A percentile compares a stretch with the other conserved stretches of the same genome.
Conservation (phyloP, 2,113 vertebrate genomes). For the Phalacrocorax brasilianus region DNA sequence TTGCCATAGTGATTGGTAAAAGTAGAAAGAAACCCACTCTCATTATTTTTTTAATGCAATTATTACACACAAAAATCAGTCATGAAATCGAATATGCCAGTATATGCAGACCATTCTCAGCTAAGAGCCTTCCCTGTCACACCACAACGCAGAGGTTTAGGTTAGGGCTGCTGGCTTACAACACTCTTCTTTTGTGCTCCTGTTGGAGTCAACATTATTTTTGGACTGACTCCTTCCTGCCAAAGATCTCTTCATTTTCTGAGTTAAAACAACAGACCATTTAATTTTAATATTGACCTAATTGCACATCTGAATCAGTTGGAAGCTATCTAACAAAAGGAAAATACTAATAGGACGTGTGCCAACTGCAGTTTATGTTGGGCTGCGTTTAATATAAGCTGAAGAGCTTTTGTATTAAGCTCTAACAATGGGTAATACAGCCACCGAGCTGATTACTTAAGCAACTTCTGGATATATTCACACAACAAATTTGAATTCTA, state of each 20-base stretch:
- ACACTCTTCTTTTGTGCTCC: neutral
- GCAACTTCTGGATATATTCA: constrained; percentile 63
- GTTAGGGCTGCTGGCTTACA: neutral
- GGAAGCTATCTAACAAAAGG: constrained; percentile 50
- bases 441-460: constrained; percentile 60
- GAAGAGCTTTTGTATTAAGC: constrained; percentile 68
- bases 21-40: neutral
- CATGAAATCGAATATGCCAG: constrained; percentile 55
- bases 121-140: neutral
- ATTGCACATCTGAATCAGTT: constrained; percentile 38
- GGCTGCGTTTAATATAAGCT: constrained; percentile 50
- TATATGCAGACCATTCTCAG: neutral
- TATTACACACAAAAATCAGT: constrained; percentile 30
- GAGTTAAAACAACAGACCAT: constrained; percentile 49
- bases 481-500: constrained; percentile 73
- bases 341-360: constrained; percentile 45
- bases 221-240: neutral
- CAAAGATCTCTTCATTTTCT: constrained; percentile 15
- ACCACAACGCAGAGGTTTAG: neutral
- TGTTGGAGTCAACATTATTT: neutral
- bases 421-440: constrained; percentile 54
- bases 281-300: constrained; percentile 68
- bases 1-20: constrained; percentile 5
- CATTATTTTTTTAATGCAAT: constrained; percentile 42
- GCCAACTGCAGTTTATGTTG: constrained; percentile 59